Percentiles rank a stretch among this genome's conserved stretches.
These are phyloP conservation scores for Scolopax mira DNA, from an alignment of 2,113 vertebrate species.

Conservation along the genomic window DNA sequence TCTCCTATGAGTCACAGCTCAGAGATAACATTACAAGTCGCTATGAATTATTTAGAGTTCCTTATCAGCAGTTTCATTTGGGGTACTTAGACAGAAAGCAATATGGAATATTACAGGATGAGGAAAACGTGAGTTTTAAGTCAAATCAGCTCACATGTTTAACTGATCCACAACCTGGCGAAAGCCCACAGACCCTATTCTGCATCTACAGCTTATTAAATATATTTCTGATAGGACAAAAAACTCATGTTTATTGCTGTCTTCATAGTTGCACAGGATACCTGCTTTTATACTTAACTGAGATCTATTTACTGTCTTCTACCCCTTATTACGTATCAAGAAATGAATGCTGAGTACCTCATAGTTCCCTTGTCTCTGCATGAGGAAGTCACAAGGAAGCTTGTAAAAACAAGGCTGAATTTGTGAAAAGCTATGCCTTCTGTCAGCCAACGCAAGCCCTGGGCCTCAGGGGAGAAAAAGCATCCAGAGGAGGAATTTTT, in stretches of 20 bases:
- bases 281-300: background rate
- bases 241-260: background rate
- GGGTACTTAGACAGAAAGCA: background rate
- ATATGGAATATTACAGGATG: background rate
- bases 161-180: background rate
- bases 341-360: background rate
- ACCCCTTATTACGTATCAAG: accelerated
- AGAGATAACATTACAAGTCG: background rate
- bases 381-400: background rate
- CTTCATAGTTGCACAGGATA: background rate
- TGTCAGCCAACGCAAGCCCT: background rate
- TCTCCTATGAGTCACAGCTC: background rate
- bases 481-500: background rate
- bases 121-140: background rate
- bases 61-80: background rate
- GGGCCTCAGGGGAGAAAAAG: background rate
- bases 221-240: background rate
- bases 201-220: background rate
- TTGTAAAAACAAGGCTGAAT: background rate
- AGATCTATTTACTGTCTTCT: background rate
- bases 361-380: background rate
- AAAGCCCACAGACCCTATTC: background rate
- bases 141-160: background rate
- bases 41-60: background rate
- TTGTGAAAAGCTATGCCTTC: background rate